Evolutionary conservation across 2,797 vertebrate genomes (phyloP).

Genomic region (Sebastes matsubarae): DNA sequence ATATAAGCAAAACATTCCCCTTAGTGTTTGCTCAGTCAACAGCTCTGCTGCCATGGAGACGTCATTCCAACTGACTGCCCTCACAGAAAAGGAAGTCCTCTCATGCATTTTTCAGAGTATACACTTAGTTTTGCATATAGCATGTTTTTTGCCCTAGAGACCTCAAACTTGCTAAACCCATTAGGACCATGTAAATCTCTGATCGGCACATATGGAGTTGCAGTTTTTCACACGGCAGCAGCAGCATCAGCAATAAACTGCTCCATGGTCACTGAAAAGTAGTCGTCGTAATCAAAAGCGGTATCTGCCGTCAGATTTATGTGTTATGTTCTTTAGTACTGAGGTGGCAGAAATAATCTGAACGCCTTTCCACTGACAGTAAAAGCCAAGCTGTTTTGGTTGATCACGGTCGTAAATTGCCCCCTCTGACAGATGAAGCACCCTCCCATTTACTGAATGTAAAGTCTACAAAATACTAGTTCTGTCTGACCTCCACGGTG

Average conservation of each 20-base stretch:
- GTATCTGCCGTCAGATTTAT: neutral
- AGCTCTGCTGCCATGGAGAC: neutral
- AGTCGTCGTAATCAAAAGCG: neutral
- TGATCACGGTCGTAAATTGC: neutral
- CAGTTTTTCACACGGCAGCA: slow-evolving; percentile 11
- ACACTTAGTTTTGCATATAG: slow-evolving; percentile 33
- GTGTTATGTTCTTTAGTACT: neutral
- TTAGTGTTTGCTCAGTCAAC: slow-evolving; percentile 29
- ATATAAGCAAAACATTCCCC: neutral
- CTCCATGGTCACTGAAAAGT: neutral
- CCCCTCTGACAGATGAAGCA: neutral
- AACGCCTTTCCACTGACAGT: neutral
- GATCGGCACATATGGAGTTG: slow-evolving; percentile 14
- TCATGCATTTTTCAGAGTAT: slow-evolving; percentile 48
- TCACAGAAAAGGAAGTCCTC: neutral
- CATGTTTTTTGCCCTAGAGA: slow-evolving; percentile 24
- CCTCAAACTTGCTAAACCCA: slow-evolving; percentile 44
- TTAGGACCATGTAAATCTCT: slow-evolving; percentile 34
- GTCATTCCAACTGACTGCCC: neutral
- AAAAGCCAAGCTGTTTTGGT: neutral
- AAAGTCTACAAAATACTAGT: neutral
- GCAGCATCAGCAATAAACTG: neutral
- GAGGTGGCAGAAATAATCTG: neutral
- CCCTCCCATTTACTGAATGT: neutral
- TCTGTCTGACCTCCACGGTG: neutral